A percentile compares a stretch with the other conserved stretches of the same genome.
Evolutionary conservation across 2,113 vertebrate genomes (phyloP).

Genomic region (Protobothrops mucrosquamatus): DNA sequence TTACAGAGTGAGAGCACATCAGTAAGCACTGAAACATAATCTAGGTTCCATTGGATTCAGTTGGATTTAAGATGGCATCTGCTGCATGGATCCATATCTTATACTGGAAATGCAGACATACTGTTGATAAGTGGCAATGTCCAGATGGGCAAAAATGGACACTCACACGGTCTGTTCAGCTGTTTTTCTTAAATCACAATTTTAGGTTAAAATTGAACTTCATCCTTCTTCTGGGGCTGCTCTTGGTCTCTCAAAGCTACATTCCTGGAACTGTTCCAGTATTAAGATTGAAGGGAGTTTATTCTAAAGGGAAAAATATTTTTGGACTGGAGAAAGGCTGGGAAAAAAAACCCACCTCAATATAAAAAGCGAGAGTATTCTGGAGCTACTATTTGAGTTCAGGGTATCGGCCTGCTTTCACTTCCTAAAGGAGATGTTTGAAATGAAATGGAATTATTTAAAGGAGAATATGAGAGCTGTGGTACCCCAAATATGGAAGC

Average conservation of each 20-base stretch:
- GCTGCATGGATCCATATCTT: not conserved
- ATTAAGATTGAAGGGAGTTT: conserved; percentile 33
- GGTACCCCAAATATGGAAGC: not conserved
- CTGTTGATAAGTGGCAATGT: conserved; percentile 41
- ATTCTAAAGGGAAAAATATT: conserved; percentile 19
- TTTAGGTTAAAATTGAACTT: conserved; percentile 49
- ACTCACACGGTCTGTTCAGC: conserved; percentile 24
- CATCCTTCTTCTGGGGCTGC: conserved; percentile 54
- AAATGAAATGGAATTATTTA: not conserved
- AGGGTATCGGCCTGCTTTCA: not conserved
- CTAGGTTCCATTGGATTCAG: not conserved
- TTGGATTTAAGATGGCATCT: not conserved
- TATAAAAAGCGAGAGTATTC: not conserved
- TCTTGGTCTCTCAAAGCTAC: conserved; percentile 23
- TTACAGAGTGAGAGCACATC: not conserved
- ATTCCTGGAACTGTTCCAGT: conserved; percentile 11
- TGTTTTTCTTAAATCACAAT: conserved; percentile 60
- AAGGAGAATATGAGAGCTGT: not conserved
- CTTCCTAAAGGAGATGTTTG: not conserved
- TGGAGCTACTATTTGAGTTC: not conserved
- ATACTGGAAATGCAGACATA: not conserved
- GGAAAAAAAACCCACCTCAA: conserved; percentile 14
- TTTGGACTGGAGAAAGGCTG: conserved; percentile 4
- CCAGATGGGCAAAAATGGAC: conserved; percentile 51
- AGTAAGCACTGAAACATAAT: not conserved